Evolutionary conservation across 2,113 vertebrate species (phyloP).

Genomic region (Corvus moneduloides): DNA sequence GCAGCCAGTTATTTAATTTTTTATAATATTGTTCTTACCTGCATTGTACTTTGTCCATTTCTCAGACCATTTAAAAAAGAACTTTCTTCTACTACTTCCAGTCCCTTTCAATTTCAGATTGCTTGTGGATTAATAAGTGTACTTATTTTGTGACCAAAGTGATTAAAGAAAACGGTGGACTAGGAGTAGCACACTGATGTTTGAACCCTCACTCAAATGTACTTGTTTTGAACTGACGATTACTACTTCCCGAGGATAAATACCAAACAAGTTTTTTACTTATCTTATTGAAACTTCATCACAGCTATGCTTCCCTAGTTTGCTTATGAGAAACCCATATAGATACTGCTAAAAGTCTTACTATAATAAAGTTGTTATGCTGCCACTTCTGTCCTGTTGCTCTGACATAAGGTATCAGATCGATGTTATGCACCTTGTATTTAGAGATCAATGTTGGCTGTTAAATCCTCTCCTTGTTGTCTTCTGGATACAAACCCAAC

Average conservation of each 20-base stretch:
- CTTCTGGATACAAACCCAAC: background rate
- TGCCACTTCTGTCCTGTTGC: background rate
- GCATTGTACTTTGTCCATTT: background rate
- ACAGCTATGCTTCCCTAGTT: background rate
- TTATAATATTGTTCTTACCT: background rate
- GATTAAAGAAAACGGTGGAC: background rate
- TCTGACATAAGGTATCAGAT: background rate
- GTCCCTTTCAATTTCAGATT: background rate
- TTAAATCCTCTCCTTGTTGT: background rate
- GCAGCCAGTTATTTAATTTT: background rate
- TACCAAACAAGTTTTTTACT: background rate
- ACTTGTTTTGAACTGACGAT: background rate
- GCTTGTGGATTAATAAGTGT: background rate
- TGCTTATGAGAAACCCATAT: background rate
- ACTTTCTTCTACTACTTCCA: background rate
- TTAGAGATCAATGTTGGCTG: background rate
- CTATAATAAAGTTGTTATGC: background rate
- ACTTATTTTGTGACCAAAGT: background rate
- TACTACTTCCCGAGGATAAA: background rate
- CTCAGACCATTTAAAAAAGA: background rate
- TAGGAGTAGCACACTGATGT: background rate
- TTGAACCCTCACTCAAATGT: background rate
- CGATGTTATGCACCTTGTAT: background rate
- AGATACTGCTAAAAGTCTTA: background rate
- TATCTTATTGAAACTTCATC: background rate